A percentile compares a stretch with the other conserved stretches of the same genome.
Conservation (phyloP, 2,797 vertebrate genomes). For the Paguma larvata region DNA sequence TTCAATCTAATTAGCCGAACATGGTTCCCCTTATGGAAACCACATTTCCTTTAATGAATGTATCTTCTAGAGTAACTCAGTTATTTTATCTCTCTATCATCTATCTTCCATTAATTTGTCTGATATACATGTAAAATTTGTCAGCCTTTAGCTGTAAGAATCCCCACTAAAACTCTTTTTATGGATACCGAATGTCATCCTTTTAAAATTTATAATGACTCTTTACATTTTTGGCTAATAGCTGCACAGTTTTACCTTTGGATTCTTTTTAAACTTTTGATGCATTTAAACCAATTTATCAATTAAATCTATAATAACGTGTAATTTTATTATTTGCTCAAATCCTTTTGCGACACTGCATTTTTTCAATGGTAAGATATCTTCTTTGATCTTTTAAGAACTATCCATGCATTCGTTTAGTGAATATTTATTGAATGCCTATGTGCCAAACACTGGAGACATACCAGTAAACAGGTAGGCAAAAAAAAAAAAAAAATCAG, state of each 20-base stretch:
- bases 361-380: not conserved
- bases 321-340: slow-evolving; percentile 39
- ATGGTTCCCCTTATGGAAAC: not conserved
- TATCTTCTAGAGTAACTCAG: not conserved
- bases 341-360: not conserved
- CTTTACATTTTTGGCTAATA: not conserved
- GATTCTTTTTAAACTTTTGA: slow-evolving; percentile 19
- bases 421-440: not conserved
- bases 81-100: not conserved
- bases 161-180: not conserved
- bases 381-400: not conserved
- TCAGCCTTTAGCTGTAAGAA: slow-evolving; percentile 2
- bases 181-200: not conserved
- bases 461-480: not conserved
- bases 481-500: not conserved
- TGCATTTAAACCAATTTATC: not conserved
- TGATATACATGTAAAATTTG: not conserved
- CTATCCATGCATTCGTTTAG: not conserved
- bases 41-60: not conserved
- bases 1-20: slow-evolving; percentile 34
- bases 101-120: not conserved
- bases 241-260: not conserved
- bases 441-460: not conserved
- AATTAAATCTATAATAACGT: not conserved
- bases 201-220: slow-evolving; percentile 38